These are phyloP conservation scores for Lepidostoma basale DNA, from an alignment of 1,140 invertebrate species.

Conservation along the genomic window DNA sequence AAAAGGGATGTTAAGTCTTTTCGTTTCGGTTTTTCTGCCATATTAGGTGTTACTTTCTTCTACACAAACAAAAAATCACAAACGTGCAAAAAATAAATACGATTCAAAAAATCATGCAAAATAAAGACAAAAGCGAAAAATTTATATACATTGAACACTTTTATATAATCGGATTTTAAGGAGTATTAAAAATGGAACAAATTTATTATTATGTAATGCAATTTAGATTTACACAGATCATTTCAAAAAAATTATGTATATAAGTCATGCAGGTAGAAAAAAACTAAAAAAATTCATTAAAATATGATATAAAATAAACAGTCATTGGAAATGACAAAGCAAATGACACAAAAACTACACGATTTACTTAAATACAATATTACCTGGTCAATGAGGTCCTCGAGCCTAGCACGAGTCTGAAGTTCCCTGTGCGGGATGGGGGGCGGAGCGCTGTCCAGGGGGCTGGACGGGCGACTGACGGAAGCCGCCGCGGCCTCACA, in stretches of 20 bases:
- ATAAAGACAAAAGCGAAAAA: slow-evolving; percentile 24
- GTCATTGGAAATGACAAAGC: too few species aligned
- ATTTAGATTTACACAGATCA: too few species aligned
- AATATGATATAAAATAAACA: too few species aligned
- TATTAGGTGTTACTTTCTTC: slow-evolving; percentile 29
- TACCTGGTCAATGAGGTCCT: slow-evolving; percentile 93
- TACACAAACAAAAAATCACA: slow-evolving; percentile 33
- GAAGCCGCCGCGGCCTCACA: slow-evolving; percentile 92
- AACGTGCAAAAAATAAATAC: too few species aligned
- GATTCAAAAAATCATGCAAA: slow-evolving; percentile 35
- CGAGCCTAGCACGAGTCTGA: slow-evolving; percentile 79
- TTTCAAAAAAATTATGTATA: too few species aligned
- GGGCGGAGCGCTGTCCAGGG: slow-evolving; percentile 79
- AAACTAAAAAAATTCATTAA: too few species aligned
- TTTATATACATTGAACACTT: neutral
- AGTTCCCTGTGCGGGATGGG: slow-evolving; percentile 84
- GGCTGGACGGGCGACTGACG: slow-evolving; percentile 87
- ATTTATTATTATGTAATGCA: too few species aligned
- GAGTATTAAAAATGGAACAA: neutral
- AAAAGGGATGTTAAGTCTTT: slow-evolving; percentile 34
- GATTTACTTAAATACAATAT: slow-evolving; percentile 28
- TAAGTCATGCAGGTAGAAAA: too few species aligned
- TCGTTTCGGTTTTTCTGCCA: slow-evolving; percentile 25
- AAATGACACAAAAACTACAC: too few species aligned
- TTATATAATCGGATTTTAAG: neutral